Evolutionary conservation across 1,140 invertebrate genomes (phyloP), one percentile per base, ranked within the genome.

Genomic region (Calosoma granatense): DNA sequence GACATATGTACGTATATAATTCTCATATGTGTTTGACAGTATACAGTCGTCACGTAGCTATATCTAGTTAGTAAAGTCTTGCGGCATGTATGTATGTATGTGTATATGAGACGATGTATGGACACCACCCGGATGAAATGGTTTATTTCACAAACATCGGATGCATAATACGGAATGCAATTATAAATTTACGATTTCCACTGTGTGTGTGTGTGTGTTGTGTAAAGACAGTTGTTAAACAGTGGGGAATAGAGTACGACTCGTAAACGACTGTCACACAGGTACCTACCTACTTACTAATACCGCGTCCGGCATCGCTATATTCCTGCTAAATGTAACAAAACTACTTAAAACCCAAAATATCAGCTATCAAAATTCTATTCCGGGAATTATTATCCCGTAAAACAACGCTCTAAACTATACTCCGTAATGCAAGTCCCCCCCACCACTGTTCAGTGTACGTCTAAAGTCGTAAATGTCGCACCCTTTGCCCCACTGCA

Each of bases 361-460:
- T 64, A 62, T 62, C 62, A 61, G 63, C 64, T 61, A 67, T 68
- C 66, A 68, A 67, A 68, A 68, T 65, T 67, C 67, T 62, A 62
- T 69, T 69, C 66, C 66, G 63, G 57, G 60, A 63, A 64, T 69
- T 68, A 69, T 69, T 64, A 64, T 65, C 60, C 59, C 65, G 66
- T 69, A 68, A 69, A 69, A 69, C 66, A 65, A 65, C 60, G 63
- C 63, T 67, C 64, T 63, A 68, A 67, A 68, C 65, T 69, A 65
- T 66, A 69, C 61, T 67, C 65, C 63, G 67, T 65, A 65, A 70
- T 70, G 68, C 68, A 70, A 64, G 63, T 67, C 64, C 9, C 63
- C 68, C 56, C 66, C 64, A 62, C 67, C 63, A 60, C 54, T 59
- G 41, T 17, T 47, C 41, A 36, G 9, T 30, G 26, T 17, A 47